Conservation (phyloP, 2,113 vertebrate genomes). For the Myotis yumanensis region DNA sequence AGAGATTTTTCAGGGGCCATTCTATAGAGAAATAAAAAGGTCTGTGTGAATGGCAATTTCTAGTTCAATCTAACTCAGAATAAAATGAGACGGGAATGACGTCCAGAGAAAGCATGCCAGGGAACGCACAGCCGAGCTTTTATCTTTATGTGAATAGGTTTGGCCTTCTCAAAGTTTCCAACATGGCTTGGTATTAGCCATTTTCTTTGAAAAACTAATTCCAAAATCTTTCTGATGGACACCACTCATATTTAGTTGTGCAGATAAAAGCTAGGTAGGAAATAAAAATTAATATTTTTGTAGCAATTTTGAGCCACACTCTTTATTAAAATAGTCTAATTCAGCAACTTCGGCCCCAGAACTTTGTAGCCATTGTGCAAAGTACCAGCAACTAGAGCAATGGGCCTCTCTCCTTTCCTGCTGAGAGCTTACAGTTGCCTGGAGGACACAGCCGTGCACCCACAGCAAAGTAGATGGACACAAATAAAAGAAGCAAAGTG, state of each 20-base stretch:
- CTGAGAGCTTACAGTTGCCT: neutral
- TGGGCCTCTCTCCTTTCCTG: slow-evolving; percentile 2
- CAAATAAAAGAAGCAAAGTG: neutral
- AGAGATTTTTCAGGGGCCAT: slow-evolving; percentile 25
- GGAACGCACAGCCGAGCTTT: neutral
- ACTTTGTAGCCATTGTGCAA: neutral
- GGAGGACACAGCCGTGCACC: neutral
- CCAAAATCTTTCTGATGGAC: neutral
- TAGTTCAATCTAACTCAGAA: neutral
- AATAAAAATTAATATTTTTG: neutral
- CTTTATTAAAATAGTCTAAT: neutral
- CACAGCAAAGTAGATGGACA: neutral
- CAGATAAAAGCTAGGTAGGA: neutral
- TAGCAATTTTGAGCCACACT: neutral
- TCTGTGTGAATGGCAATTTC: neutral
- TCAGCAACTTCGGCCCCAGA: neutral
- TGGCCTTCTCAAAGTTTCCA: neutral
- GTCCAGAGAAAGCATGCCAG: neutral
- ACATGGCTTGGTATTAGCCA: neutral
- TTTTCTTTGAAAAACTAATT: neutral
- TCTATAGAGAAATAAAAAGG: neutral
- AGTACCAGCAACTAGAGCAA: neutral
- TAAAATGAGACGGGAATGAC: neutral
- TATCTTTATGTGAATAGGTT: neutral
- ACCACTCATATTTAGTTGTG: neutral